Percentiles rank a stretch among this genome's conserved stretches.
Evolutionary conservation across 2,888 invertebrate species (phyloP).

Genomic region (Platycheirus rosarum): DNA sequence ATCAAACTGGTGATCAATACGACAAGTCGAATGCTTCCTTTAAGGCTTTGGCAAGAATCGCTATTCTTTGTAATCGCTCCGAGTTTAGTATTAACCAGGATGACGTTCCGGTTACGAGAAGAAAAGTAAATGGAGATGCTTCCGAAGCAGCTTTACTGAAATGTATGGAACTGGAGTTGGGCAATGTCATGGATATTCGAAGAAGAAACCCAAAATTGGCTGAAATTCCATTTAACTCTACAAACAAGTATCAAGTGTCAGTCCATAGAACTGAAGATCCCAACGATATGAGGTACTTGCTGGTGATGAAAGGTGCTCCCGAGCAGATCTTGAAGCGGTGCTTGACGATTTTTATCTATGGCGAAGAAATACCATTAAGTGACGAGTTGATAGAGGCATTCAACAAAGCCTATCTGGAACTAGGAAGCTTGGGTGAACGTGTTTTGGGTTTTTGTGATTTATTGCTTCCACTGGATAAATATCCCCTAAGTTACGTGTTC

Average conservation of each 20-base stretch:
- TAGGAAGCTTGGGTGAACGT: slow-evolving; percentile 95
- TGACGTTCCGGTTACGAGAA: slow-evolving; percentile 94
- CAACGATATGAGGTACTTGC: slow-evolving; percentile 92
- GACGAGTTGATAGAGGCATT: slow-evolving; percentile 97
- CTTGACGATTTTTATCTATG: slow-evolving; percentile 95
- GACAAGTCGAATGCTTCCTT: slow-evolving; percentile 92
- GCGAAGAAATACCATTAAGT: slow-evolving; percentile 94
- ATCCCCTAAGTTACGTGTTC: slow-evolving; percentile 95
- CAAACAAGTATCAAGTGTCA: slow-evolving; percentile 98
- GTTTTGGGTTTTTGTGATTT: slow-evolving; percentile 97
- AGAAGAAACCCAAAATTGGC: slow-evolving; percentile 93
- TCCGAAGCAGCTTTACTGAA: slow-evolving; percentile 96
- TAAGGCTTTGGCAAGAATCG: slow-evolving; percentile 95
- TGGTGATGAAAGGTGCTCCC: slow-evolving; percentile 99
- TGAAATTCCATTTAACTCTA: slow-evolving; percentile 97
- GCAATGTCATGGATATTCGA: slow-evolving; percentile 92
- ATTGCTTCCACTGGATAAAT: slow-evolving; percentile 94
- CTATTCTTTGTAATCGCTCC: slow-evolving; percentile 98
- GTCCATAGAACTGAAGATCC: slow-evolving; percentile 97
- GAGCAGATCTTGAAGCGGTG: slow-evolving; percentile 97
- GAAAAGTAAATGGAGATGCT: slow-evolving; percentile 97
- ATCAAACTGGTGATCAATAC: slow-evolving; percentile 97
- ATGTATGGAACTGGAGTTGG: slow-evolving; percentile 95
- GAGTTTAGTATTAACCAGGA: slow-evolving; percentile 99
- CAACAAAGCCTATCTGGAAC: slow-evolving; percentile 95